Conservation (phyloP, 1,140 invertebrate species). For the Macrostomum lignano region DNA sequence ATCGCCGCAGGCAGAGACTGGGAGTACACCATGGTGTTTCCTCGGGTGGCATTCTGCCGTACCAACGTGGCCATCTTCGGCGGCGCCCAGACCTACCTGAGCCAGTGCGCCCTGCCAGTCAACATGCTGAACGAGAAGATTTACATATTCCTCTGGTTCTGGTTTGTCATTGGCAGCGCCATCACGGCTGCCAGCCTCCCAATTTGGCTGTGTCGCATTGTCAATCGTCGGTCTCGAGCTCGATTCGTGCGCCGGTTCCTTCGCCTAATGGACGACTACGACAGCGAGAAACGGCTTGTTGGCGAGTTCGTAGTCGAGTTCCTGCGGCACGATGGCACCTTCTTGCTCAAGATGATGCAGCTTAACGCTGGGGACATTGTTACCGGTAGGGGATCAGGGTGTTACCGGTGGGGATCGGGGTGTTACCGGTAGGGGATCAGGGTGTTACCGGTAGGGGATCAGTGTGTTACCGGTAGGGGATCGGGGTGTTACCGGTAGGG, state of each 20-base stretch:
- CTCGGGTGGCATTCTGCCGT: too few relatives aligned
- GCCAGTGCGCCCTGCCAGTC: not conserved
- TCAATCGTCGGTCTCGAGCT: not conserved
- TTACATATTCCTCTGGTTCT: not conserved
- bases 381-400: too few relatives aligned
- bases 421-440: too few relatives aligned
- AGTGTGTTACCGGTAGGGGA: too few relatives aligned
- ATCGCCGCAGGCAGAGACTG: too few relatives aligned
- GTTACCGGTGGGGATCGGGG: too few relatives aligned
- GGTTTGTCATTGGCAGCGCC: not conserved
- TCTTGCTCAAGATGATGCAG: not conserved
- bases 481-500: too few relatives aligned
- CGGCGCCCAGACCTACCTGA: too few relatives aligned
- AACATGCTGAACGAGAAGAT: conserved; percentile 2
- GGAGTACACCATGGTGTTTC: too few relatives aligned
- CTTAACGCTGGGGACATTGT: not conserved
- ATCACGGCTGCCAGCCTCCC: not conserved
- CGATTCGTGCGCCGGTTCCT: not conserved
- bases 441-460: too few relatives aligned
- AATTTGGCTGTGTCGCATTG: not conserved
- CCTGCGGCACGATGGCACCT: not conserved
- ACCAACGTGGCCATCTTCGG: too few relatives aligned
- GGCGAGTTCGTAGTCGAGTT: not conserved
- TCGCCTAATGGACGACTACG: not conserved
- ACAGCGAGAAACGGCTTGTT: not conserved